These are phyloP conservation scores for Indri indri DNA, from an alignment of 2,113 vertebrate genomes.

Conservation along the genomic window DNA sequence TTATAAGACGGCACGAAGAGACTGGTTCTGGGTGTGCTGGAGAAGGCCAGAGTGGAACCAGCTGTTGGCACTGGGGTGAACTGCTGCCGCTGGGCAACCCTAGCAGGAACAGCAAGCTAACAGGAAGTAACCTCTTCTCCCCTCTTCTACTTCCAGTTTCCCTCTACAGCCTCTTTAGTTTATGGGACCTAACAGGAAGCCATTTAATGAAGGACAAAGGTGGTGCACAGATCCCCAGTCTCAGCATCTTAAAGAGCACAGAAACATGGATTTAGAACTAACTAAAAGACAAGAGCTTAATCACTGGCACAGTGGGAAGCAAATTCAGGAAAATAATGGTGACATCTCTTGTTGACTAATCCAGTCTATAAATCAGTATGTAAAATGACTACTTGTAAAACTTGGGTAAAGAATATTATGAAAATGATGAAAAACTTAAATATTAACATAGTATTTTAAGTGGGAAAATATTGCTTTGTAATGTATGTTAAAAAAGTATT, in stretches of 20 bases:
- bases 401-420: background rate
- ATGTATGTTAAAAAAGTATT: background rate
- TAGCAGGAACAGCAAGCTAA: background rate
- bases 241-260: background rate
- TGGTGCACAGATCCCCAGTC: background rate
- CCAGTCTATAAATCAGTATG: background rate
- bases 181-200: background rate
- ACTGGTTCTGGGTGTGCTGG: background rate
- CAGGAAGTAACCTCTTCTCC: background rate
- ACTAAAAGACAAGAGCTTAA: background rate
- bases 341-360: background rate
- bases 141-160: background rate
- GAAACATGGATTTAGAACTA: background rate
- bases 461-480: conserved; percentile 18
- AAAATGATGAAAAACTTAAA: conserved; percentile 20
- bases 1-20: background rate
- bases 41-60: background rate
- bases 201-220: background rate
- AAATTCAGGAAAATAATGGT: background rate
- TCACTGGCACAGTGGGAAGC: background rate
- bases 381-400: conserved; percentile 24
- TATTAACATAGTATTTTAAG: conserved; percentile 17
- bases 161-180: background rate
- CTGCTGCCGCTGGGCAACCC: background rate
- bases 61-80: background rate